phyloP scores from a whole-genome alignment of 2,888 invertebrate species.

The Panopea generosa region DNA sequence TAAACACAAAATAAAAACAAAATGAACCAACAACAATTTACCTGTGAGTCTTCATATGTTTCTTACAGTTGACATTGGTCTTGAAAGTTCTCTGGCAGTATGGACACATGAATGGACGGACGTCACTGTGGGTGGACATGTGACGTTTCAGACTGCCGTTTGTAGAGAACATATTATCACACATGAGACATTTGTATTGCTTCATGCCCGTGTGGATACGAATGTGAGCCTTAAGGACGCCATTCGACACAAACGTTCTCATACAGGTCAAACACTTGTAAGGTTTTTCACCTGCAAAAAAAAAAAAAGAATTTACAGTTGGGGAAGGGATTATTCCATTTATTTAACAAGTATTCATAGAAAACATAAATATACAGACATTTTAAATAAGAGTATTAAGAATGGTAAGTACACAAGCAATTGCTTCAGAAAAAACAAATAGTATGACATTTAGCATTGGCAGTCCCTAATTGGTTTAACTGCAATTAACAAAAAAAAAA shows the following conservation, averaged over 20 bases:
- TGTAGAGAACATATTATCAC: constrained; percentile 88
- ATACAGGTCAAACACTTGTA: constrained; percentile 85
- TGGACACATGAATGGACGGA: constrained; percentile 87
- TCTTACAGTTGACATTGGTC: constrained; percentile 88
- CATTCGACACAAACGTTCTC: constrained; percentile 87
- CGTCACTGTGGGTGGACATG: constrained; percentile 89
- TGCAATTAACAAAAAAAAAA: too few relatives aligned
- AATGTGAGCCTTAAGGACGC: constrained; percentile 87
- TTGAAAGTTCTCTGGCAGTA: constrained; percentile 88
- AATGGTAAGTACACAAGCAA: too few relatives aligned
- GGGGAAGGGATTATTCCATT: too few relatives aligned
- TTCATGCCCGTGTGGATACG: constrained; percentile 87
- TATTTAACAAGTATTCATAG: too few relatives aligned
- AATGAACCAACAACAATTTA: constrained; percentile 35
- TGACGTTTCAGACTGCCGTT: constrained; percentile 92
- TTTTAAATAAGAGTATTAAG: too few relatives aligned
- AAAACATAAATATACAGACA: too few relatives aligned
- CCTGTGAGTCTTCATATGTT: constrained; percentile 89
- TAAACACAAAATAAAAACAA: too few relatives aligned
- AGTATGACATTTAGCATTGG: too few relatives aligned
- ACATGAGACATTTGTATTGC: constrained; percentile 88
- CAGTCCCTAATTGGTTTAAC: too few relatives aligned
- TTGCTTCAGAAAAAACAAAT: too few relatives aligned
- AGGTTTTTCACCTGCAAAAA: constrained; percentile 85
- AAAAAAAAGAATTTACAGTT: too few relatives aligned